Evolutionary conservation across 2,113 vertebrate species (phyloP).

Genomic region (Scatophagus argus): DNA sequence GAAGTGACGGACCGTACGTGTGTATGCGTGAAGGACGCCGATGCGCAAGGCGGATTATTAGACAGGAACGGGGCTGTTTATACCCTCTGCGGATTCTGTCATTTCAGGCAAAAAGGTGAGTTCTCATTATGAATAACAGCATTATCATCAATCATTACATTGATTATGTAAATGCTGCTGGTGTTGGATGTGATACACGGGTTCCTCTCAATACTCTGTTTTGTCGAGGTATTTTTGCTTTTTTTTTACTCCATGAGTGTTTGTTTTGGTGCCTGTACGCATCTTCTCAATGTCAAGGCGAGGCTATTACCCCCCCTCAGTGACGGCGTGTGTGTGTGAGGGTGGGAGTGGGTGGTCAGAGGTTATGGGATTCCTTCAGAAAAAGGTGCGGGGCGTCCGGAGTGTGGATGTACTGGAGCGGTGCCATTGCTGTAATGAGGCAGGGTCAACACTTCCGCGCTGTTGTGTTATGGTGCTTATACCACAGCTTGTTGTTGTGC

Average conservation of each 20-base stretch:
- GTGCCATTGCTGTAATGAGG: slow-evolving; percentile 22
- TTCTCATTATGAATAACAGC: not conserved
- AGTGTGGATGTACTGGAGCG: slow-evolving; percentile 13
- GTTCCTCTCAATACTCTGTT: not conserved
- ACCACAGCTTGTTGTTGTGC: not conserved
- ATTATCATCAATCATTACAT: too few relatives aligned
- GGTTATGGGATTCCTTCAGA: slow-evolving; percentile 61
- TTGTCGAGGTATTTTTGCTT: not conserved
- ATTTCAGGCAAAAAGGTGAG: slow-evolving; percentile 39
- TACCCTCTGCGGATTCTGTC: slow-evolving; percentile 34
- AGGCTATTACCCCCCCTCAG: slow-evolving; percentile 31
- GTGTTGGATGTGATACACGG: not conserved
- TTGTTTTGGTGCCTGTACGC: slow-evolving; percentile 53
- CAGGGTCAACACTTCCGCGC: slow-evolving; percentile 24
- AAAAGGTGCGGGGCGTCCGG: slow-evolving; percentile 6
- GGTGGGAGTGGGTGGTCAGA: not conserved
- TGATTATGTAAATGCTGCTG: not conserved
- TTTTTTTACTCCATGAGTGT: not conserved
- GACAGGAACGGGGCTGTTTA: not conserved
- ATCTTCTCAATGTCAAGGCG: slow-evolving; percentile 72
- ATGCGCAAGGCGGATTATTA: slow-evolving; percentile 47
- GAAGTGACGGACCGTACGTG: slow-evolving; percentile 34
- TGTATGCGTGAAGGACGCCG: not conserved
- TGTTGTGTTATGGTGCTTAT: not conserved
- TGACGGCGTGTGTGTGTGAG: not conserved